Percentiles rank a stretch among this genome's conserved stretches.
phyloP scores from a whole-genome alignment of 2,797 vertebrate species.

The Podargus strigoides region DNA sequence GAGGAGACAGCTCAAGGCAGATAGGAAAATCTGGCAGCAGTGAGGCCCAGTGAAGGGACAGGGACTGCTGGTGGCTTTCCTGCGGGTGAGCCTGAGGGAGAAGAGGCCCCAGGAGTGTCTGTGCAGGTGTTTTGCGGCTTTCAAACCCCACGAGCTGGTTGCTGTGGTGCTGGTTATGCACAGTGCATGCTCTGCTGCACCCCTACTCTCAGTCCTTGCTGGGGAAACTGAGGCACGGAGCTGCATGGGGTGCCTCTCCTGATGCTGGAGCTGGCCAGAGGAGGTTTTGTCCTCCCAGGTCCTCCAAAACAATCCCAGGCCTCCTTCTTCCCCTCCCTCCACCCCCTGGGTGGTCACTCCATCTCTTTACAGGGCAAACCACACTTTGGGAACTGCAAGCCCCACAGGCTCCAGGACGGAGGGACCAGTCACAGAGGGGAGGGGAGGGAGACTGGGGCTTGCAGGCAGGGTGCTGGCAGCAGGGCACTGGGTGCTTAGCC shows the following conservation, averaged over 20 bases:
- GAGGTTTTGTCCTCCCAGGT: not conserved
- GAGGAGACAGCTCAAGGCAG: not conserved
- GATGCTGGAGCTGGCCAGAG: not conserved
- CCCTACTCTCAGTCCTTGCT: not conserved
- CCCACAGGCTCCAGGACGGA: not conserved
- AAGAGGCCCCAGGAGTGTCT: not conserved
- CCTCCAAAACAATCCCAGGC: not conserved
- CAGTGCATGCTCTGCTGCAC: fast-evolving
- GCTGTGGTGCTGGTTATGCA: not conserved
- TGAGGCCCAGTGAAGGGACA: not conserved
- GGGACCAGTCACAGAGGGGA: not conserved
- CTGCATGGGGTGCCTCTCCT: fast-evolving
- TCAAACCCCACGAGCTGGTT: not conserved
- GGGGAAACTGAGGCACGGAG: not conserved
- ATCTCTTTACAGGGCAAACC: not conserved
- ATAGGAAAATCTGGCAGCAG: not conserved
- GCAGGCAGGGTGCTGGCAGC: not conserved
- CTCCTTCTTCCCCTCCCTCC: not conserved
- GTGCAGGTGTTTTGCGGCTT: not conserved
- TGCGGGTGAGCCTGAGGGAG: fast-evolving
- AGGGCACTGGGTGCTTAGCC: not conserved
- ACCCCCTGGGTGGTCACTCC: not conserved
- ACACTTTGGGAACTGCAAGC: not conserved
- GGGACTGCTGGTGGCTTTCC: not conserved
- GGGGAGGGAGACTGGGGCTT: not conserved